A percentile compares a stretch with the other conserved stretches of the same genome.
These are phyloP conservation scores for Poeciliopsis turneri DNA, from an alignment of 2,797 vertebrate genomes.

Conservation along the genomic window DNA sequence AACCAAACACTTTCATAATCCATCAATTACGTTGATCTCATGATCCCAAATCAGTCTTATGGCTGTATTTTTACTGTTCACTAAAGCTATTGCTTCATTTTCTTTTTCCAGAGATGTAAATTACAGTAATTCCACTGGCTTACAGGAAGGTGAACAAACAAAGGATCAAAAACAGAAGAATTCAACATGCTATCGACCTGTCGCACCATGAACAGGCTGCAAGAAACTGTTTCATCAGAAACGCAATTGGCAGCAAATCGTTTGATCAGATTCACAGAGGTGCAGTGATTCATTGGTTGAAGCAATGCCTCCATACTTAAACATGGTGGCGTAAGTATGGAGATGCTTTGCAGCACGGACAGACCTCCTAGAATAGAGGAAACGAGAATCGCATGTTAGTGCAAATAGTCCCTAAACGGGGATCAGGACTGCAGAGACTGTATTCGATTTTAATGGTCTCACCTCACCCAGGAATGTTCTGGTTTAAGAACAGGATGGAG, in stretches of 20 bases:
- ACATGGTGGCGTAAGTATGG: neutral
- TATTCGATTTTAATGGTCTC: neutral
- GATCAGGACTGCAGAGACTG: neutral
- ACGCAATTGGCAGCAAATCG: neutral
- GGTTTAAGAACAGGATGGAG: neutral
- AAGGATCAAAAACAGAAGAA: neutral
- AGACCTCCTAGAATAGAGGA: neutral
- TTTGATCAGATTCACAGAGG: neutral
- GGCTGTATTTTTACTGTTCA: neutral
- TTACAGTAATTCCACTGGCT: neutral
- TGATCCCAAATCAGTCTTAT: neutral
- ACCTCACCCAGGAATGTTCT: neutral
- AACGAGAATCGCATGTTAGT: neutral
- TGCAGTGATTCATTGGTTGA: neutral
- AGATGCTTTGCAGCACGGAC: neutral
- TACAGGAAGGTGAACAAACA: neutral
- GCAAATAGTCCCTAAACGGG: neutral
- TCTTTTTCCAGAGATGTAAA: too few relatives aligned
- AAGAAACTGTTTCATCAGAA: neutral
- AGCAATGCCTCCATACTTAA: neutral
- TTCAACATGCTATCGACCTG: neutral
- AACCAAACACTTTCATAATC: neutral
- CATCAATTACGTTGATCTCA: neutral
- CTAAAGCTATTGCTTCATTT: neutral
- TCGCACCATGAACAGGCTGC: neutral